phyloP scores from a whole-genome alignment of 2,113 vertebrate genomes.

The Nycticebus coucang region DNA sequence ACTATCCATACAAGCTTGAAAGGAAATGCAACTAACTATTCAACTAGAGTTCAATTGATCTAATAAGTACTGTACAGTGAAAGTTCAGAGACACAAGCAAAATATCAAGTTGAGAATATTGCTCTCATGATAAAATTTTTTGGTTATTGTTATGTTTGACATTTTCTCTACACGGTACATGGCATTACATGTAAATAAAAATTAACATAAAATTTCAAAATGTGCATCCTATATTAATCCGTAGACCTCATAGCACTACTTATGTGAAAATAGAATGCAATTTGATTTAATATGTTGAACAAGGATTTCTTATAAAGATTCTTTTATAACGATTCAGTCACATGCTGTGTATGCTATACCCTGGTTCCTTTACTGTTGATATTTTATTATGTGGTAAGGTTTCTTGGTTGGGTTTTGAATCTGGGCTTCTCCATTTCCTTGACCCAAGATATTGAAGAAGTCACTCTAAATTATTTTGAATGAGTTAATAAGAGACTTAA shows the following conservation, averaged over 20 bases:
- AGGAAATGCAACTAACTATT: constrained; percentile 2
- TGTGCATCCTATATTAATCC: background rate
- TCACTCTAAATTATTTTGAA: background rate
- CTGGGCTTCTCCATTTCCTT: background rate
- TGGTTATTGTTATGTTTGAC: background rate
- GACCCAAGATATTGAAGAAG: background rate
- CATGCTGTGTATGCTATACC: rapidly evolving
- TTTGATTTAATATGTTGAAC: constrained; percentile 38
- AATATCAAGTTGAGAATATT: background rate
- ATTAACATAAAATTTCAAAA: background rate
- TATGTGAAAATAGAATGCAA: background rate
- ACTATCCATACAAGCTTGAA: background rate
- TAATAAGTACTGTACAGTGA: background rate
- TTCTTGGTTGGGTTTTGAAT: background rate
- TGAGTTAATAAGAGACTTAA: background rate
- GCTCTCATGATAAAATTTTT: background rate
- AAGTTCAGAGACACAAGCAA: background rate
- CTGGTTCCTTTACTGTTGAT: background rate
- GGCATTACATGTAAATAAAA: background rate
- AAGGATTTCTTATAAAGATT: background rate
- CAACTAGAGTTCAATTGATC: background rate
- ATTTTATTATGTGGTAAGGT: background rate
- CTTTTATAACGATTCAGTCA: background rate
- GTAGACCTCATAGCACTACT: background rate
- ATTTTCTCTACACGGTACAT: background rate